Evolutionary conservation across 92 coral and sea anemone species (phyloP).

Genomic region (Plumapathes pennacea): DNA sequence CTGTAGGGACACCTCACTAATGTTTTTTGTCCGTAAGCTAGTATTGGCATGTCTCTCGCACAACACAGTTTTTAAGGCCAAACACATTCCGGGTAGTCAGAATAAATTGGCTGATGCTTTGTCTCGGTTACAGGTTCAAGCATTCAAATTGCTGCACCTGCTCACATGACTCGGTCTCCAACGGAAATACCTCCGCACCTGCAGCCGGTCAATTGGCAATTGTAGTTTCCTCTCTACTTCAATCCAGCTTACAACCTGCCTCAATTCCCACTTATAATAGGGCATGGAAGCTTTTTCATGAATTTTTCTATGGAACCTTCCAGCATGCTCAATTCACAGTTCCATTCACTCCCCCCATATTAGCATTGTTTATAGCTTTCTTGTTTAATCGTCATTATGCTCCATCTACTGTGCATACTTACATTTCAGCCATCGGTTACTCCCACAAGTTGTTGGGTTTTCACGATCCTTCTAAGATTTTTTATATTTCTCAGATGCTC

Average conservation of each 20-base stretch:
- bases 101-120: slow-evolving; percentile 17
- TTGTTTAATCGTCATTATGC: slow-evolving; percentile 39
- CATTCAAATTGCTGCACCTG: slow-evolving; percentile 5
- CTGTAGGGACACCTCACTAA: slow-evolving; percentile 13
- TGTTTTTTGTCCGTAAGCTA: slow-evolving; percentile 9
- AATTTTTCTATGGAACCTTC: slow-evolving; percentile 4
- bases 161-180: slow-evolving; percentile 37
- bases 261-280: slow-evolving; percentile 60
- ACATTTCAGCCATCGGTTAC: slow-evolving; percentile 21
- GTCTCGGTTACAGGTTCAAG: slow-evolving; percentile 46
- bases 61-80: slow-evolving; percentile 30
- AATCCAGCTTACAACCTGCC: slow-evolving; percentile 54
- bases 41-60: slow-evolving; percentile 24
- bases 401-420: slow-evolving; percentile 43
- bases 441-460: slow-evolving; percentile 1
- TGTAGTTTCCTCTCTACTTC: slow-evolving; percentile 22
- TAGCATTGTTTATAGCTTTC: slow-evolving; percentile 57
- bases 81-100: slow-evolving; percentile 17
- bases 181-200: slow-evolving; percentile 45
- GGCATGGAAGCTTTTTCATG: slow-evolving; percentile 51
- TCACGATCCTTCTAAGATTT: slow-evolving; percentile 14
- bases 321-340: background rate
- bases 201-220: slow-evolving; percentile 48
- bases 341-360: slow-evolving; percentile 43
- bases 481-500: slow-evolving; percentile 19